A percentile compares a stretch with the other conserved stretches of the same genome.
phyloP scores from a whole-genome alignment of 2,888 invertebrate genomes.

The Acanthoscelides obtectus region DNA sequence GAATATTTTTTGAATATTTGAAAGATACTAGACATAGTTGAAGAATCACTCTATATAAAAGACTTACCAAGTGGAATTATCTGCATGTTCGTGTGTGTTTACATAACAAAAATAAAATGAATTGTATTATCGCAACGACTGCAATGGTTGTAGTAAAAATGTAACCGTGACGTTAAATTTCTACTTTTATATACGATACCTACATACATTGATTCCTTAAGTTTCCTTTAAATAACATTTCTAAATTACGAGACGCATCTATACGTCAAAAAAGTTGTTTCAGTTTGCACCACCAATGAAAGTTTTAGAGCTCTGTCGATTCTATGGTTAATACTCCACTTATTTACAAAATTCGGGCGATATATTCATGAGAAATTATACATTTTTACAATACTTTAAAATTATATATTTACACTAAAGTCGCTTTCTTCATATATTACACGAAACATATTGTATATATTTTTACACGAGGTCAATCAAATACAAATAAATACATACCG shows the following conservation, averaged over 20 bases:
- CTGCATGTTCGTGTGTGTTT: background rate
- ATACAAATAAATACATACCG: slow-evolving; percentile 21
- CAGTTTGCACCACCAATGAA: background rate
- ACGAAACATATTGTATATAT: slow-evolving; percentile 13
- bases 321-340: background rate
- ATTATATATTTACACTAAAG: slow-evolving; percentile 22
- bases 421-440: slow-evolving; percentile 12
- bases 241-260: background rate
- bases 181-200: background rate
- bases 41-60: background rate
- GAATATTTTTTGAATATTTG: background rate
- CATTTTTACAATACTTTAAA: slow-evolving; percentile 23
- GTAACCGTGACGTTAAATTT: background rate
- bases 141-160: background rate
- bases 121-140: background rate
- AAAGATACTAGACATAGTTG: background rate
- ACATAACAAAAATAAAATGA: background rate
- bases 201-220: background rate
- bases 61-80: background rate
- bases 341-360: background rate
- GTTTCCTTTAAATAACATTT: background rate
- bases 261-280: background rate
- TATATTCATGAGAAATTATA: slow-evolving; percentile 18
- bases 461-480: slow-evolving; percentile 18
- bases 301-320: background rate